Conservation (phyloP, 2,888 invertebrate species). For the Lasius platythorax region DNA sequence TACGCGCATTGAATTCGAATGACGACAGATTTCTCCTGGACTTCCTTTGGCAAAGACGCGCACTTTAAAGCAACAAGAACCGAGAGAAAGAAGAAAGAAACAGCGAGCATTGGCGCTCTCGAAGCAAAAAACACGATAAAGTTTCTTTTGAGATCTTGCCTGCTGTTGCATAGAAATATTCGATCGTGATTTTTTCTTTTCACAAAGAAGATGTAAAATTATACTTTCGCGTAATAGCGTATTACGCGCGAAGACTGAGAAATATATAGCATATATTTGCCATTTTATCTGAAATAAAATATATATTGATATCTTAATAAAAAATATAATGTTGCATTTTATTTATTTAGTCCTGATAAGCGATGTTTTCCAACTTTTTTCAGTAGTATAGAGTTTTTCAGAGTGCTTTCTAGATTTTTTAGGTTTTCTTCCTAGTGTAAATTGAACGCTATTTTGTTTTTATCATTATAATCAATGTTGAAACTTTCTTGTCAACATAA, state of each 20-base stretch:
- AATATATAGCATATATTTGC: background rate
- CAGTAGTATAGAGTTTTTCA: background rate
- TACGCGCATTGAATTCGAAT: constrained; percentile 61
- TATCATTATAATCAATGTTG: background rate
- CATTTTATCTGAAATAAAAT: background rate
- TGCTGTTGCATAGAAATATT: constrained; percentile 64
- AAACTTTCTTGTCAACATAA: background rate
- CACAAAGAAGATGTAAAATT: background rate
- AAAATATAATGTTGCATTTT: background rate
- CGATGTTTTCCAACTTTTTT: background rate
- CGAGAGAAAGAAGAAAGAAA: constrained; percentile 37
- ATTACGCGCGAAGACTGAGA: background rate
- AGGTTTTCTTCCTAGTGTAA: background rate
- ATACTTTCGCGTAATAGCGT: background rate
- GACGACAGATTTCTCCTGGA: constrained; percentile 29
- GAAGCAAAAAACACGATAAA: constrained; percentile 43
- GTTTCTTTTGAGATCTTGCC: constrained; percentile 25
- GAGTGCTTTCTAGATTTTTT: background rate
- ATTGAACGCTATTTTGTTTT: background rate
- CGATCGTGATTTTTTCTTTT: constrained; percentile 6
- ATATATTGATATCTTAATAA: background rate
- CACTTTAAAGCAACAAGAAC: constrained; percentile 31
- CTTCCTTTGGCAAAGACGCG: constrained; percentile 49
- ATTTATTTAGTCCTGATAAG: background rate
- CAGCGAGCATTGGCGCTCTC: constrained; percentile 42